phyloP scores from a whole-genome alignment of 1,140 invertebrate species.

The Acromyrmex charruanus region DNA sequence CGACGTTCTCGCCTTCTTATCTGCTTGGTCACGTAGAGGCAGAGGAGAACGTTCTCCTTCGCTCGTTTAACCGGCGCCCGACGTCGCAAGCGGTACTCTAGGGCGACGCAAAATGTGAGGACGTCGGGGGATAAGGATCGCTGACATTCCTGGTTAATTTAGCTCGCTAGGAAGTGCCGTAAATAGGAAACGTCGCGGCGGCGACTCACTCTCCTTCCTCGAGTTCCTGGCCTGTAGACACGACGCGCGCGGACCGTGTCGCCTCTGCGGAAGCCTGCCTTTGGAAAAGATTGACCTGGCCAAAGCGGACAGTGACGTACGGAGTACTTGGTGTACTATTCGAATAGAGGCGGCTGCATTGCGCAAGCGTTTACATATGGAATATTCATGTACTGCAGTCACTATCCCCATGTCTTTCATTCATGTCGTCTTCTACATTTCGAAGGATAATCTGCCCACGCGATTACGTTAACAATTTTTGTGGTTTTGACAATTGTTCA shows the following conservation, averaged over 20 bases:
- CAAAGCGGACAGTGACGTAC: constrained; percentile 66
- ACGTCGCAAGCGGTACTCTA: constrained; percentile 58
- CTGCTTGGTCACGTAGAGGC: constrained; percentile 84
- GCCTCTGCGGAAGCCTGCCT: constrained; percentile 39
- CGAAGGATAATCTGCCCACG: not conserved
- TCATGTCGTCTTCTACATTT: constrained; percentile 16
- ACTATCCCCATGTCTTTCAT: constrained; percentile 41
- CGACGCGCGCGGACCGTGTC: constrained; percentile 15
- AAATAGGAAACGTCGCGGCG: constrained; percentile 82
- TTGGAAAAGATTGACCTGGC: constrained; percentile 49
- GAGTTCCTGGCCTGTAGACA: constrained; percentile 30
- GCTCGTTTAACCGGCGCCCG: constrained; percentile 10
- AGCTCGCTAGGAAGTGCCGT: constrained; percentile 80
- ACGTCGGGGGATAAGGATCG: constrained; percentile 83
- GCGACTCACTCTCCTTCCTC: constrained; percentile 48
- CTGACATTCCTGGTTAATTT: constrained; percentile 84
- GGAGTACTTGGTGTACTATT: constrained; percentile 56
- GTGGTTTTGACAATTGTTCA: not conserved
- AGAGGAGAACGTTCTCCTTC: constrained; percentile 66
- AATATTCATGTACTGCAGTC: constrained; percentile 77
- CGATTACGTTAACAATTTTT: not conserved
- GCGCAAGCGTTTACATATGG: constrained; percentile 70
- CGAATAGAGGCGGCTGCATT: constrained; percentile 62
- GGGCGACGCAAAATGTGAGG: constrained; percentile 79
- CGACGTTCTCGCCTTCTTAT: constrained; percentile 84